A percentile compares a stretch with the other conserved stretches of the same genome.
Conservation (phyloP, 2,888 invertebrate species). For the Nezara viridula region DNA sequence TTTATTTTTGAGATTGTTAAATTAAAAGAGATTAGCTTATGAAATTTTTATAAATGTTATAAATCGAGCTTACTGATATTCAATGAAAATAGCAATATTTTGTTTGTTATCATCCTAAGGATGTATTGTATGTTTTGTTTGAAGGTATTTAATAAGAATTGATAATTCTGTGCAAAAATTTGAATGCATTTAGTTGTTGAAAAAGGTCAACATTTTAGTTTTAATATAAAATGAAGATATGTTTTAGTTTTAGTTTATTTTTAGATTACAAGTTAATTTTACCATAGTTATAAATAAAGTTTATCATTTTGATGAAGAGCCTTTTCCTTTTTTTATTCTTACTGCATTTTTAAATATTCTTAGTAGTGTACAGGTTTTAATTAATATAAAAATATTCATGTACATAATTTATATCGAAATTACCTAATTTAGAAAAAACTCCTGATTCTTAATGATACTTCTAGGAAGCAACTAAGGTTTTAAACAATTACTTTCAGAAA, state of each 20-base stretch:
- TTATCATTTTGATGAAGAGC: slow-evolving; percentile 6
- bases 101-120: not conserved
- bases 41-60: slow-evolving; percentile 28
- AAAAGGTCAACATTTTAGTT: not conserved
- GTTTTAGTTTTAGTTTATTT: not conserved
- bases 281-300: slow-evolving; percentile 18
- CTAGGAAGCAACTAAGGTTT: too few relatives aligned
- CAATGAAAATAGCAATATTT: not conserved
- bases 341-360: too few relatives aligned
- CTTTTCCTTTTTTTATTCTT: not conserved
- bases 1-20: slow-evolving; percentile 21
- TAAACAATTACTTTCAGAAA: too few relatives aligned
- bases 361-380: too few relatives aligned
- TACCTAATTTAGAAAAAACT: too few relatives aligned
- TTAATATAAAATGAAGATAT: not conserved
- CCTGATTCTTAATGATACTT: too few relatives aligned
- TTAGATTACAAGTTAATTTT: not conserved
- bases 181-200: not conserved
- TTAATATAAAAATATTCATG: too few relatives aligned
- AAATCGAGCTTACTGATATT: slow-evolving; percentile 7
- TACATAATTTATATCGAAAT: too few relatives aligned
- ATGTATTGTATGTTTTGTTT: not conserved
- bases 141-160: not conserved
- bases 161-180: not conserved
- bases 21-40: slow-evolving; percentile 32